Evolutionary conservation across 2,113 vertebrate genomes (phyloP), one percentile per base, ranked within the genome.

Genomic region (Dasyprocta punctata): DNA sequence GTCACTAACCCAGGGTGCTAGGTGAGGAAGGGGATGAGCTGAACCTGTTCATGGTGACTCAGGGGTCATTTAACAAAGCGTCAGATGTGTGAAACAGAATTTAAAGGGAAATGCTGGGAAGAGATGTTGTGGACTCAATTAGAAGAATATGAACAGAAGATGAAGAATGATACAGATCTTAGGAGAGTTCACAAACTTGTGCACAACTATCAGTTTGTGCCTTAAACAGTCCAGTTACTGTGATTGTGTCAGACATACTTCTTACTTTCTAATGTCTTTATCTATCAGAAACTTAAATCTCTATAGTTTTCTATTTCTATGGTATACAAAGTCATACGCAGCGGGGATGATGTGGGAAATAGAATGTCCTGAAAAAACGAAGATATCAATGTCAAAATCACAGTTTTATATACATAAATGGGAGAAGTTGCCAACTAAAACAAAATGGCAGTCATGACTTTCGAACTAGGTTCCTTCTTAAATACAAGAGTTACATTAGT

Each of bases 21-120:
- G 94, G 67, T 95, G 90, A 95, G 65, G 28, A 22, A 95, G 30
- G 61, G 63, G 88, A 38, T 95, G 78, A 97, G 90, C 30, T 81
- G 54, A 90, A 61, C 71, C 41, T 84, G 61, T 44, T 89, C 56
- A 47, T 36, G 33, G 73, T 97, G 97, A 98, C 67, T 94, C 95
- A 97, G 30, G 92, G 9, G 84, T 97, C 78, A 82, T 85, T 56
- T 87, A 86, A 84, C n/a, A 94, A 92, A 41, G 58, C 77, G 60
- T 95, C 85, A 94, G 67, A 92, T 52, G 12, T 93, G 78, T 82
- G 73, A 93, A 89, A 92, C 49, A 94, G n/a, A 69, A 96, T 89
- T 75, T 97, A 90, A 96, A 80, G 20, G 24, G n/a, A 93, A 82
- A 10, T 92, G 75, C 85, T 92, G 30, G 73, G 91, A 93, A 95